Evolutionary conservation across 37 sponge, comb jelly and placozoan genomes (phyloP).

Genomic region (Oopsacas minuta): DNA sequence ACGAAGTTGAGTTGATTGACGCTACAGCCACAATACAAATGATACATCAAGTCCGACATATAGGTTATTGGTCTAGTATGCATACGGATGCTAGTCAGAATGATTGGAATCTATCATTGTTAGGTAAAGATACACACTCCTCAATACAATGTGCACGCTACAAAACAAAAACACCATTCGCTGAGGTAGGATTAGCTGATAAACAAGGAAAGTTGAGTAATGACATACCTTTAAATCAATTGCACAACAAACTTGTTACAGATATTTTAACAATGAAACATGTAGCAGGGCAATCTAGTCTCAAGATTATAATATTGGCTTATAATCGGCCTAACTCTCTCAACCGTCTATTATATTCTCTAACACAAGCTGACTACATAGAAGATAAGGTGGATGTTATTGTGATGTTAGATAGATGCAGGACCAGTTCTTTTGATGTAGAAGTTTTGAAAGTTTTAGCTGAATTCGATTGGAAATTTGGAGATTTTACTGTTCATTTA

Average conservation of each 20-base stretch:
- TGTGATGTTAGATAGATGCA: neutral
- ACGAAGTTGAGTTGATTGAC: neutral
- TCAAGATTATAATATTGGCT: neutral
- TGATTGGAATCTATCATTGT: neutral
- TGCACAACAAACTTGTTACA: neutral
- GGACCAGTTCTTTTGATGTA: neutral
- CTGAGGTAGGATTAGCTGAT: neutral
- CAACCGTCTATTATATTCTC: neutral
- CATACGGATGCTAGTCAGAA: neutral
- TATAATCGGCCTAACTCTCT: neutral
- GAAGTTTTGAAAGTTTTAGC: neutral
- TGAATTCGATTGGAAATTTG: neutral
- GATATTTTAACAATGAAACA: neutral
- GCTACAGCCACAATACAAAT: neutral
- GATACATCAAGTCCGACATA: neutral
- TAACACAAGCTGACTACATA: neutral
- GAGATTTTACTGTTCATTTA: neutral
- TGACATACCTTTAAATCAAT: neutral
- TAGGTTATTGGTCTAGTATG: slow-evolving; percentile 5
- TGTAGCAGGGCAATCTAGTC: neutral
- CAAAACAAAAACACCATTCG: neutral
- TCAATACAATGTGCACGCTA: neutral
- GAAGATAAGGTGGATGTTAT: neutral
- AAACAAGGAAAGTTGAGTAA: neutral
- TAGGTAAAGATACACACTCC: neutral